Evolutionary conservation across 1,140 invertebrate species (phyloP), one percentile per base, ranked within the genome.

Genomic region (Pararge aegeria): DNA sequence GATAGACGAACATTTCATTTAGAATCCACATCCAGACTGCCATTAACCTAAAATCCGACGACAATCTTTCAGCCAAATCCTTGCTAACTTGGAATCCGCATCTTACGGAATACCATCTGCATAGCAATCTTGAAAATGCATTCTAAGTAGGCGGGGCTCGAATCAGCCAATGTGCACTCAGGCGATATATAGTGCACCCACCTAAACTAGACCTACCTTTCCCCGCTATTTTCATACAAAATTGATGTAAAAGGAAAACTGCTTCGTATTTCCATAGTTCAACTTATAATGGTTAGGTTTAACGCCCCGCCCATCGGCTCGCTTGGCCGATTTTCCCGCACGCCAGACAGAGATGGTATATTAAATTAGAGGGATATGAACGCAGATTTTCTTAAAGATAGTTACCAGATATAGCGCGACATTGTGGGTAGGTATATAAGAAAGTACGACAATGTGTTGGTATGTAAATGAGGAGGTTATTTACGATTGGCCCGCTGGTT

Each of bases 101-200:
- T 75, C 77, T 79, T 76, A 57, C 60, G 68, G 71, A 64, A 73
- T 70, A 68, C 70, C 74, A 79, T 79, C 80, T 84, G 82, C 82
- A 83, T 82, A 80, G 83, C 83, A 89, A 87, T 89, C 83, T 89
- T 82, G 75, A 78, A 83, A 89, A 89, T 89, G 86, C 83, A 87
- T 89, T 89, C 80, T 72, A 67, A 68, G 64, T 63, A 77, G 86
- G 86, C 83, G 83, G 84, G 83, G 83, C 63, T 61, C 73, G 58
- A 74, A 80, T 81, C 83, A 82, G 78, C 86, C 83, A 89, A 89
- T 89, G 83, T 87, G 78, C 86, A 89, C 16, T 87, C 79, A 89
- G 78, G 80, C 86, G 83, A 84, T 87, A 84, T 89, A 75, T 89
- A 87, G 83, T 75, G 73, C 78, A 83, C 51, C 80, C 78, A 87